phyloP scores from a whole-genome alignment of 2,888 invertebrate genomes.

The Oscheius onirici region DNA sequence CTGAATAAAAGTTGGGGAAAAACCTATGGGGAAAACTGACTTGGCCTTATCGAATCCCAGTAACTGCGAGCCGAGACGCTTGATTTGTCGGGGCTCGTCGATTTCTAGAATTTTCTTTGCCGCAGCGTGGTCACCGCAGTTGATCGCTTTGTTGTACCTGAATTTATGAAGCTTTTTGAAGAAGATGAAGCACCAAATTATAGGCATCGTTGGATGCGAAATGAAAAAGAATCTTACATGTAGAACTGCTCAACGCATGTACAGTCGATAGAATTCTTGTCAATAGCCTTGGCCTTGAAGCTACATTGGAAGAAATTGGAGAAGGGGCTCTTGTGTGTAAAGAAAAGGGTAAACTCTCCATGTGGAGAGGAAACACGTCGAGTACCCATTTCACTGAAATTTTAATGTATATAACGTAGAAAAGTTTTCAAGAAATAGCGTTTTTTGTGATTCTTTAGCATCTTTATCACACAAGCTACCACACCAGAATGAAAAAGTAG shows the following conservation, averaged over 20 bases:
- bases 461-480: not conserved
- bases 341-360: slow-evolving; percentile 43
- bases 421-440: too few relatives aligned
- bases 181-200: not conserved
- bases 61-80: slow-evolving; percentile 32
- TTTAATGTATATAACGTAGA: too few relatives aligned
- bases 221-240: slow-evolving; percentile 30
- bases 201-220: not conserved
- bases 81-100: slow-evolving; percentile 34
- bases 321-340: slow-evolving; percentile 41
- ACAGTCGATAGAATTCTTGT: slow-evolving; percentile 16
- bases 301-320: slow-evolving; percentile 38
- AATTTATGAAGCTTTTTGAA: not conserved
- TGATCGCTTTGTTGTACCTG: slow-evolving; percentile 41
- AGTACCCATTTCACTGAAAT: slow-evolving; percentile 30
- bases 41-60: slow-evolving; percentile 25
- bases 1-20: slow-evolving; percentile 29
- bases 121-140: slow-evolving; percentile 21
- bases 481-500: not conserved
- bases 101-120: slow-evolving; percentile 25
- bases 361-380: slow-evolving; percentile 34
- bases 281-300: slow-evolving; percentile 30
- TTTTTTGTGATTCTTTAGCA: not conserved
- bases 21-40: slow-evolving; percentile 18
- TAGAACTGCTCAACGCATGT: slow-evolving; percentile 45